phyloP scores from a whole-genome alignment of 2,888 invertebrate species.

The Scaptomyza caliginosa region DNA sequence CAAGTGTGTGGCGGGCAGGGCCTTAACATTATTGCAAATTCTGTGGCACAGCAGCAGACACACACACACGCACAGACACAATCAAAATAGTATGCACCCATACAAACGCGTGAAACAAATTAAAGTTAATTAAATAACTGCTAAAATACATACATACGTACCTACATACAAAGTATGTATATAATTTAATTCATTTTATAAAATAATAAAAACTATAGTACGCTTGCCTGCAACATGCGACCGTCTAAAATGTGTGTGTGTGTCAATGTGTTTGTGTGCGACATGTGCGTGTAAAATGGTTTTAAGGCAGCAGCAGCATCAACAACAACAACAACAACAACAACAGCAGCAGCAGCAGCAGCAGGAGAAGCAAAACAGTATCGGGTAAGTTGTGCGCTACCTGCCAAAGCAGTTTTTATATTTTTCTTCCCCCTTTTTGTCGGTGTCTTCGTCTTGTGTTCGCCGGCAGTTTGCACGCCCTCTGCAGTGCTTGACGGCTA shows the following conservation, averaged over 20 bases:
- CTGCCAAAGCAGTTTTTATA: slow-evolving; percentile 44
- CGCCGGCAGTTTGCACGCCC: slow-evolving; percentile 58
- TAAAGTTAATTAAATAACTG: slow-evolving; percentile 73
- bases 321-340: slow-evolving; percentile 34
- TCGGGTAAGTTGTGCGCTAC: slow-evolving; percentile 69
- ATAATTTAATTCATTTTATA: slow-evolving; percentile 67
- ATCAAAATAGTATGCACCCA: slow-evolving; percentile 65
- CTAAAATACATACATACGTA: slow-evolving; percentile 27
- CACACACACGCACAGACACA: slow-evolving; percentile 32
- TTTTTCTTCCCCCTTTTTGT: slow-evolving; percentile 26
- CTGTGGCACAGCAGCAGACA: slow-evolving; percentile 41
- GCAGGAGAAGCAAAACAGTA: slow-evolving; percentile 52
- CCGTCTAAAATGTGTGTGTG: slow-evolving; percentile 24
- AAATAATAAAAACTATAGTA: slow-evolving; percentile 58
- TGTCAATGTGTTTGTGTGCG: slow-evolving; percentile 45
- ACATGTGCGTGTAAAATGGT: slow-evolving; percentile 72
- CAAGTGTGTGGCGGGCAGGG: slow-evolving; percentile 50
- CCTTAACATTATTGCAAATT: slow-evolving; percentile 69
- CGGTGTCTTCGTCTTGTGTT: slow-evolving; percentile 23
- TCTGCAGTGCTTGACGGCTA: slow-evolving; percentile 20
- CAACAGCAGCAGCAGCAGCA: slow-evolving; percentile 26
- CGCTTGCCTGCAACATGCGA: slow-evolving; percentile 37
- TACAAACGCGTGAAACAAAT: slow-evolving; percentile 66
- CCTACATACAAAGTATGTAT: slow-evolving; percentile 15
- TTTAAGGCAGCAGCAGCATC: slow-evolving; percentile 49